Percentiles rank a stretch among this genome's conserved stretches.
phyloP scores from a whole-genome alignment of 2,797 vertebrate genomes.

The Jordanella pulchra region DNA sequence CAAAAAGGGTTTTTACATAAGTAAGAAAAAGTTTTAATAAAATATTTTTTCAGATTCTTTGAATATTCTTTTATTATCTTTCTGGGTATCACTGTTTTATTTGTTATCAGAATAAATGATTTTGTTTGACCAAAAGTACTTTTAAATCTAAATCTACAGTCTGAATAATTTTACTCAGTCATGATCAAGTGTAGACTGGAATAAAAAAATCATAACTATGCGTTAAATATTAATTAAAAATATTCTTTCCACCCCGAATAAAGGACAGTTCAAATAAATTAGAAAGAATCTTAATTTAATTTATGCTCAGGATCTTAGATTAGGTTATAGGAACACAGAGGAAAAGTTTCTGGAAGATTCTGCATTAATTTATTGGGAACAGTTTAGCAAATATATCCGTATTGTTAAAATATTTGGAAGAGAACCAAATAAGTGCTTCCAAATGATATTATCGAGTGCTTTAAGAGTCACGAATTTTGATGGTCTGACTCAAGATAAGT shows the following conservation, averaged over 20 bases:
- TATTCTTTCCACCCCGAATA: background rate
- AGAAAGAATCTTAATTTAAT: background rate
- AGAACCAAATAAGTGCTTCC: background rate
- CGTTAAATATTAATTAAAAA: too few relatives aligned
- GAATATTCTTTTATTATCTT: background rate
- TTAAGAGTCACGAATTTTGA: background rate
- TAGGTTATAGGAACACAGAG: background rate
- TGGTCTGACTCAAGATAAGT: background rate
- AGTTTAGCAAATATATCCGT: slow-evolving; percentile 12
- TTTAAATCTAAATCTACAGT: background rate
- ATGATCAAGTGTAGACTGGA: background rate
- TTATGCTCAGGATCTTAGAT: background rate
- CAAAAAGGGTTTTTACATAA: background rate
- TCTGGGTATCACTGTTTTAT: background rate
- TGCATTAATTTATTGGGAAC: background rate
- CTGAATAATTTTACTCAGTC: background rate
- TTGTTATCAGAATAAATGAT: background rate
- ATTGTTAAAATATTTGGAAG: background rate
- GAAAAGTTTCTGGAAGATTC: background rate
- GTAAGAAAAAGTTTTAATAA: background rate
- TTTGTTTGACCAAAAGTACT: background rate
- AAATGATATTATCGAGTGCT: background rate
- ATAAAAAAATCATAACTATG: too few relatives aligned
- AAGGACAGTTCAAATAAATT: background rate
- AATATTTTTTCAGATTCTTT: background rate